These are phyloP conservation scores for Schrankia costaestrigalis DNA, from an alignment of 2,888 invertebrate genomes.

Conservation along the genomic window DNA sequence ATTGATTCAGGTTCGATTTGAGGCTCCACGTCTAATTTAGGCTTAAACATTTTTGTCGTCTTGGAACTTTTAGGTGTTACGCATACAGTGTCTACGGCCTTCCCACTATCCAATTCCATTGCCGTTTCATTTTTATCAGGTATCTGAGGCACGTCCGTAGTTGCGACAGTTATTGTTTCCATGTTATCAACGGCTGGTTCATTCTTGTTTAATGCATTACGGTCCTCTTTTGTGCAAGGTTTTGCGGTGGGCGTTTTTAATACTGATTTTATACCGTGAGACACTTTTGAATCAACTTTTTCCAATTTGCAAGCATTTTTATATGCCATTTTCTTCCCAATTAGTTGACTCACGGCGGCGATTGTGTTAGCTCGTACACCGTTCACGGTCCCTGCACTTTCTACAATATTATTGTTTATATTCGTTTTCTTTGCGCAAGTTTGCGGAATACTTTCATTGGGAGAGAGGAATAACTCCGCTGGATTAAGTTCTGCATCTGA, in stretches of 20 bases:
- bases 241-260: constrained; percentile 61
- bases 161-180: constrained; percentile 22
- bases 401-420: constrained; percentile 74
- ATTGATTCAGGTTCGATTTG: constrained; percentile 13
- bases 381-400: constrained; percentile 50
- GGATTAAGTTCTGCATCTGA: constrained; percentile 66
- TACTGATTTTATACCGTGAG: constrained; percentile 64
- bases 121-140: too few species aligned
- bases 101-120: constrained; percentile 8
- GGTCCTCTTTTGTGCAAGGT: constrained; percentile 45
- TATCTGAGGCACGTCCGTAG: too few species aligned
- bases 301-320: constrained; percentile 67
- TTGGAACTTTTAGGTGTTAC: constrained; percentile 13
- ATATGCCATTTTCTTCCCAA: constrained; percentile 62
- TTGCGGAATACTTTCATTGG: constrained; percentile 58
- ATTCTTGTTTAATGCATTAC: constrained; percentile 32
- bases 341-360: constrained; percentile 65
- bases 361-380: constrained; percentile 62
- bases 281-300: constrained; percentile 65
- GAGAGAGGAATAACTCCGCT: constrained; percentile 69
- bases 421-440: constrained; percentile 68
- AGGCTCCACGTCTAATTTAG: constrained; percentile 19
- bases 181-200: constrained; percentile 30
- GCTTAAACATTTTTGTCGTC: constrained; percentile 11
- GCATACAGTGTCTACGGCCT: constrained; percentile 6